Conservation (phyloP, 2,888 invertebrate species). For the Ophion ellenae region DNA sequence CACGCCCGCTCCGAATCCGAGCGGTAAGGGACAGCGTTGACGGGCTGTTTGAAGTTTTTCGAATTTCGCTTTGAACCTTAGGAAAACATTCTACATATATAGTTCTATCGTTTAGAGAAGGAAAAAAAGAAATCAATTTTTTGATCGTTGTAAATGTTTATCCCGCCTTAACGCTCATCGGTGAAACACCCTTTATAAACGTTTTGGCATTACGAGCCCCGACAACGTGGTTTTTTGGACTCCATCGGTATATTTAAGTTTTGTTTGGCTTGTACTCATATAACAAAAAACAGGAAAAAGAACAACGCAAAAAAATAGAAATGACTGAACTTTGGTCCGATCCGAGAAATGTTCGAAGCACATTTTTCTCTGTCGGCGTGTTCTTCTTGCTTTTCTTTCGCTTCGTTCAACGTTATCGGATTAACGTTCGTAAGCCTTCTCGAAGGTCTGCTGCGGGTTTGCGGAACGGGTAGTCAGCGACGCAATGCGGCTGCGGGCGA, state of each 20-base stretch:
- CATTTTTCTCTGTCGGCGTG: background rate
- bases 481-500: conserved; percentile 53
- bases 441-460: conserved; percentile 48
- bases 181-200: background rate
- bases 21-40: too few relatives aligned
- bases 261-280: background rate
- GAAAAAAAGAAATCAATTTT: too few relatives aligned
- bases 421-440: conserved; percentile 60
- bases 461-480: conserved; percentile 31
- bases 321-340: conserved; percentile 15
- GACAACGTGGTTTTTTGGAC: background rate
- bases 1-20: too few relatives aligned
- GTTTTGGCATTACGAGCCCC: background rate
- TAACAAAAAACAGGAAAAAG: background rate
- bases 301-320: background rate
- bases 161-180: background rate
- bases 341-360: background rate
- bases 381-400: background rate
- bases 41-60: too few relatives aligned
- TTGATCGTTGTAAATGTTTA: too few relatives aligned
- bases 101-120: too few relatives aligned
- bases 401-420: conserved; percentile 51
- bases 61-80: too few relatives aligned
- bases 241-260: background rate
- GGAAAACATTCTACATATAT: too few relatives aligned